Percentiles rank a stretch among this genome's conserved stretches.
Evolutionary conservation across 2,888 invertebrate genomes (phyloP).

Genomic region (Lycophotia porphyrea): DNA sequence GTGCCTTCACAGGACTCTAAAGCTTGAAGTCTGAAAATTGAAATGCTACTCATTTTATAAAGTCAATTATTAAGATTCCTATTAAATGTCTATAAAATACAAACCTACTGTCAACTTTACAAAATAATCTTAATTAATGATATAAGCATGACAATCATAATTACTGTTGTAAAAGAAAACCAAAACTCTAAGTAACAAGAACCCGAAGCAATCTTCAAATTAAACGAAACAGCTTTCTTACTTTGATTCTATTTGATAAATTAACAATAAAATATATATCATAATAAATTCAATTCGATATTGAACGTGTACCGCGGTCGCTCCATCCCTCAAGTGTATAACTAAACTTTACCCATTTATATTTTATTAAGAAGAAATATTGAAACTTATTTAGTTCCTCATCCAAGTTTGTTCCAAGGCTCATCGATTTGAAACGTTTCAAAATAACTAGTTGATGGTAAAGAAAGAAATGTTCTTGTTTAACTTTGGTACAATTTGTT

Average conservation of each 20-base stretch:
- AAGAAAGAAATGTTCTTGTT: conserved; percentile 54
- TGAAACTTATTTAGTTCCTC: conserved; percentile 82
- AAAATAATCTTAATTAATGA: not conserved
- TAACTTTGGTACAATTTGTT: conserved; percentile 41
- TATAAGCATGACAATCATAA: not conserved
- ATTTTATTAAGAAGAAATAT: conserved; percentile 85
- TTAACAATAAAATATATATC: conserved; percentile 55
- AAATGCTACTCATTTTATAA: not conserved
- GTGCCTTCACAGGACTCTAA: not conserved
- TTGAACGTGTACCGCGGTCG: conserved; percentile 60
- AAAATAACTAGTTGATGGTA: conserved; percentile 63
- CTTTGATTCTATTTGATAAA: conserved; percentile 40
- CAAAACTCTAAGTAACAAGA: not conserved
- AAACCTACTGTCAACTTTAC: not conserved
- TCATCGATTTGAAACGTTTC: conserved; percentile 81
- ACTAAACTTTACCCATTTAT: conserved; percentile 83
- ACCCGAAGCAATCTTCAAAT: conserved; percentile 11
- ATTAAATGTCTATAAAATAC: not conserved
- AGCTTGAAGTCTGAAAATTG: not conserved
- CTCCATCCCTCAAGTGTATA: conserved; percentile 68
- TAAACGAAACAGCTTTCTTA: conserved; percentile 1
- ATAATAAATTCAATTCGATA: conserved; percentile 62
- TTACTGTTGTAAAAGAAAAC: not conserved
- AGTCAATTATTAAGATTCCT: not conserved
- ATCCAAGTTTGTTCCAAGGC: conserved; percentile 82